phyloP scores from a whole-genome alignment of 2,113 vertebrate species.

The Amblyornis subalaris region DNA sequence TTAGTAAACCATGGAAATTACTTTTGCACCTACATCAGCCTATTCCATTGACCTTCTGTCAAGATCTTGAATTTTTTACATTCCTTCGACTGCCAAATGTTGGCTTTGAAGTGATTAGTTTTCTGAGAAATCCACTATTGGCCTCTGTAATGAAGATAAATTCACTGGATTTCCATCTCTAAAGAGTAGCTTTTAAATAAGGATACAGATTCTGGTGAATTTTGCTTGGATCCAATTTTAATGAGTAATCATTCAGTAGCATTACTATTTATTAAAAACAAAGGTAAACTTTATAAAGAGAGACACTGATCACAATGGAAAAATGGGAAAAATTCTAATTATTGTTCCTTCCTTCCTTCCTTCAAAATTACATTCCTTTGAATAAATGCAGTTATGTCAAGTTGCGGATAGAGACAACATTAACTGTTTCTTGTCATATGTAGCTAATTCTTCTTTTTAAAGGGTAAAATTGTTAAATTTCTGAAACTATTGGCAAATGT shows the following conservation, averaged over 20 bases:
- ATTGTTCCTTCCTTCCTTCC: background rate
- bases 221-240: background rate
- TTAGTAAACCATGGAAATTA: background rate
- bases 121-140: background rate
- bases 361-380: background rate
- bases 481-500: background rate
- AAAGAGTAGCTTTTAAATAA: background rate
- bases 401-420: background rate
- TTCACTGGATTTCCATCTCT: background rate
- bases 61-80: slow-evolving; percentile 8
- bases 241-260: background rate
- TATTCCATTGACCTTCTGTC: background rate
- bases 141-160: background rate
- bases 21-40: background rate
- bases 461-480: background rate
- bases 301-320: background rate
- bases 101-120: background rate
- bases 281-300: background rate
- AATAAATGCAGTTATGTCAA: background rate
- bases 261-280: background rate
- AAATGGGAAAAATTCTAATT: background rate
- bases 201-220: background rate
- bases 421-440: background rate
- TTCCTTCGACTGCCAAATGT: background rate
- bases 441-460: background rate